Evolutionary conservation across 2,113 vertebrate species (phyloP).

Genomic region (Ginglymostoma cirratum): DNA sequence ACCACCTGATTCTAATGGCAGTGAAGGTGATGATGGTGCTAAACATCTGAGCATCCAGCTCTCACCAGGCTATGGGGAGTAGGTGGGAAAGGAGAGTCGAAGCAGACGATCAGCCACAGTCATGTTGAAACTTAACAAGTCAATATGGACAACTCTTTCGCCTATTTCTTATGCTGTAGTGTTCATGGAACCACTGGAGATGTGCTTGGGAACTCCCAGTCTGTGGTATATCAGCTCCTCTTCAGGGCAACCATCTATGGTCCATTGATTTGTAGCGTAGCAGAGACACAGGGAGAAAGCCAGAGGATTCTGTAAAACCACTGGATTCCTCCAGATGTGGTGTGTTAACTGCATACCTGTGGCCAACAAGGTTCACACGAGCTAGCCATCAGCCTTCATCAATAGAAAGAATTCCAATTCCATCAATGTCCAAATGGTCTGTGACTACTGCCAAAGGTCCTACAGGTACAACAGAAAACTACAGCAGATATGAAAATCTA

Average conservation of each 20-base stretch:
- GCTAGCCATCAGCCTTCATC: background rate
- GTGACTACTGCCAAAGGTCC: background rate
- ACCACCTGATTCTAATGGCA: background rate
- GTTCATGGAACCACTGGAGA: background rate
- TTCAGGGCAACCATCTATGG: background rate
- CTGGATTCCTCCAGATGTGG: background rate
- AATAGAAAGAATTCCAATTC: background rate
- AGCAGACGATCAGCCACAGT: background rate
- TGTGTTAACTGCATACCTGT: background rate
- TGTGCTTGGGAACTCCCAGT: background rate
- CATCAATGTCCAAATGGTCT: background rate
- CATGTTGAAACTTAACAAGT: background rate
- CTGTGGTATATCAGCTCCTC: background rate
- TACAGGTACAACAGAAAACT: background rate
- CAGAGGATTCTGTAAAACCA: background rate
- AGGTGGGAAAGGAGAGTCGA: background rate
- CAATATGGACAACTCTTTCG: background rate
- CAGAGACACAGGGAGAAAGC: background rate
- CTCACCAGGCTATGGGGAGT: too few species aligned
- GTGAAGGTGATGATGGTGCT: background rate
- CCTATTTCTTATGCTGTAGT: background rate
- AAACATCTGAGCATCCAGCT: background rate
- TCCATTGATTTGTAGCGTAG: background rate
- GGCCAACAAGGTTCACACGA: background rate
- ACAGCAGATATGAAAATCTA: background rate